Evolutionary conservation across 2,888 invertebrate genomes (phyloP), one percentile per base, ranked within the genome.

Genomic region (Pandemis heparana): DNA sequence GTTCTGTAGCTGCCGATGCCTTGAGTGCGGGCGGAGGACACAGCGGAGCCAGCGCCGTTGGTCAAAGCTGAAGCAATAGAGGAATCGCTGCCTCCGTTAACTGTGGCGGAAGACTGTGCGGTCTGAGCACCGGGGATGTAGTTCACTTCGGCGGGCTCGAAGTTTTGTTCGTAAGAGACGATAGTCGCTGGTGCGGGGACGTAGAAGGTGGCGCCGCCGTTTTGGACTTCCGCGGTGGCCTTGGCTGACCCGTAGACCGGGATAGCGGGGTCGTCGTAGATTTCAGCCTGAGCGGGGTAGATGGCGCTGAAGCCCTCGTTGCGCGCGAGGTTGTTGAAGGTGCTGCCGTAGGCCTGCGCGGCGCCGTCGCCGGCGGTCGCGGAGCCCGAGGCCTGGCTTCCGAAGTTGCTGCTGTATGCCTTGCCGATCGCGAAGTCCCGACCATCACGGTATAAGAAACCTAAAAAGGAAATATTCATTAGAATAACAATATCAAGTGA

Each of bases 101-200:
- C 75, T 43, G 78, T 70, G 60, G 92, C 90, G 4, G 85, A 82
- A 0, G 92, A 91, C 69, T 91, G 82, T 8, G 91, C 92, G 23
- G 81, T 79, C 10, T 82, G 76, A 0, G 78, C 74, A 51, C 81
- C 46, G 41, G 74, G 84, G 70, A 82, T 81, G 71, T 85, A 85
- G 70, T 75, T 81, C 12, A 82, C 78, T 53, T 81, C 84, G 68
- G 82, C 78, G 16, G 89, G 89, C 0, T 85, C 87, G 65, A 89
- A 88, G 82, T 89, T 89, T 77, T 93, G 91, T 75, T 90, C 83
- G 80, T 93, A 92, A 7, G 92, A 84, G 75, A 92, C 81, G 67
- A 92, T 81, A 12, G 87, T 85, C 0, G 88, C 90, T 0, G 92
- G 90, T 10, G 85, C 87, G 0, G 90, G 91, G 16, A 91, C 79